Evolutionary conservation across 2,113 vertebrate species (phyloP).

Genomic region (Vulpes lagopus): DNA sequence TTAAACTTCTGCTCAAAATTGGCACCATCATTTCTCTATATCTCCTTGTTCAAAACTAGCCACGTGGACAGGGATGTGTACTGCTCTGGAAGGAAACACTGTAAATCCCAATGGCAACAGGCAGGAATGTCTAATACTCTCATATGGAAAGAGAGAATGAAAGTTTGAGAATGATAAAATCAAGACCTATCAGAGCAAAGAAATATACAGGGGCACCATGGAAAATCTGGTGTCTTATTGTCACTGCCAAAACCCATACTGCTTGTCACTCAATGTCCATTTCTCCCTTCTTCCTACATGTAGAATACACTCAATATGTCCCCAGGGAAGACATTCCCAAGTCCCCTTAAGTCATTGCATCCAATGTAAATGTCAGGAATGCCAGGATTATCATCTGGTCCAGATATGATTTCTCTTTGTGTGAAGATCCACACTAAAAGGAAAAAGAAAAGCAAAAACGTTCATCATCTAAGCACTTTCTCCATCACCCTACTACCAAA

Average conservation of each 20-base stretch:
- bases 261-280: neutral
- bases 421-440: neutral
- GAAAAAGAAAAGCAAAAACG: neutral
- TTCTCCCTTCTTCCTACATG: neutral
- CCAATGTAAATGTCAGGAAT: neutral
- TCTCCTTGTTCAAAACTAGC: neutral
- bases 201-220: neutral
- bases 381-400: neutral
- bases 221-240: neutral
- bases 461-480: neutral
- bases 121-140: neutral
- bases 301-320: neutral
- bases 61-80: neutral
- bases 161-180: neutral
- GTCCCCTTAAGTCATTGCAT: neutral
- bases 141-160: neutral
- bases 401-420: neutral
- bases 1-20: slow-evolving; percentile 30
- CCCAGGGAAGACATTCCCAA: neutral
- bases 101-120: neutral
- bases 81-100: neutral
- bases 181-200: neutral
- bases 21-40: neutral
- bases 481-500: neutral
- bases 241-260: neutral